Conservation (phyloP, 2,113 vertebrate species). For the Syngnathus typhle region DNA sequence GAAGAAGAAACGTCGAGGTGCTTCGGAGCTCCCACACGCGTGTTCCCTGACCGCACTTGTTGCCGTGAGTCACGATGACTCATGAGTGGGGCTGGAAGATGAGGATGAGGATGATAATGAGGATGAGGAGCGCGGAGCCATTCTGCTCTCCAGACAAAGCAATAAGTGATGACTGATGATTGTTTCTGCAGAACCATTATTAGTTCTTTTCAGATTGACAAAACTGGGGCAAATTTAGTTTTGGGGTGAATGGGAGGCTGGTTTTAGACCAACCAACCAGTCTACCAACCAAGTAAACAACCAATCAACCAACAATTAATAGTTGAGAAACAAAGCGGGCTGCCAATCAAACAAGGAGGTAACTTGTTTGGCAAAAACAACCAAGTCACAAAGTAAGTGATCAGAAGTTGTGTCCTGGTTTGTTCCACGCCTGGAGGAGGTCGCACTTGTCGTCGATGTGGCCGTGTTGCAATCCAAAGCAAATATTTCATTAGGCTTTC, state of each 20-base stretch:
- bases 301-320: neutral
- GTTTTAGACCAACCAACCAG: neutral
- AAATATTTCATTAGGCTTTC: constrained; percentile 38
- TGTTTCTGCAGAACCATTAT: no score
- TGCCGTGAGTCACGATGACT: neutral
- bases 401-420: neutral
- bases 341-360: no score
- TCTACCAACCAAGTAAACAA: neutral
- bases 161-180: neutral
- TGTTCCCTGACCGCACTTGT: neutral
- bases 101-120: neutral
- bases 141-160: neutral
- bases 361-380: no score
- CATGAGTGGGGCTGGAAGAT: neutral
- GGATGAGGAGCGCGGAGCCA: neutral
- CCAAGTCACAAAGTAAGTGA: no score
- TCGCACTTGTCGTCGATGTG: no score
- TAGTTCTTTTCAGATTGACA: no score
- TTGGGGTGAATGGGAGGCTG: no score
- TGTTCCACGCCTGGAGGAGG: neutral
- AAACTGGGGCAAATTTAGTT: no score
- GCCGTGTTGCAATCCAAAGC: constrained; percentile 34
- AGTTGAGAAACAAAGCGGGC: no score
- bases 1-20: neutral
- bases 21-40: neutral